Base-by-base conservation (phyloP, 1,140 invertebrate genomes). In the Trichoplusia ni region DNA sequence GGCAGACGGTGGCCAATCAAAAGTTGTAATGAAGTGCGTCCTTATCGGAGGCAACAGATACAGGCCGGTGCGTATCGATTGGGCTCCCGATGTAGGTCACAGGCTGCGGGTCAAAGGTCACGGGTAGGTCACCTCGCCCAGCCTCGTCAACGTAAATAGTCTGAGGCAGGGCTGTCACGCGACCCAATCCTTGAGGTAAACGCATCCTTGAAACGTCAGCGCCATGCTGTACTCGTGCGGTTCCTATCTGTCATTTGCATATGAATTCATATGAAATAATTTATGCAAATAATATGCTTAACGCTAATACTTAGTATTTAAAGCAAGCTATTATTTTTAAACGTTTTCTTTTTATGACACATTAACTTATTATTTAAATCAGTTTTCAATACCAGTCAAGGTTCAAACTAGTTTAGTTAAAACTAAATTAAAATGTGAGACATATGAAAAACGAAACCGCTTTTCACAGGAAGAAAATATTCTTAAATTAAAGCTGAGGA, bases 101-200 rank as follows among this genome's bases (percentile, higher is more conserved):
- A 83, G 78, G 76, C 81, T 78, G 37, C 77, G 73, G 85, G 84
- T 85, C 86, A 86, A 86, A 86, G 84, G 83, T 89, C 84, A 86
- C 73, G 82, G 81, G 79, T 85, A 86, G 84, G 84, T 87, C 84
- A 75, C 74, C 67, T 62, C 64, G 31, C 47, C 49, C 56, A 59
- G 64, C 64, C 64, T 61, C 65, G 47, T 42, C 69, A 71, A 49
- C 62, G 60, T 67, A 71, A 67, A 70, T 70, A 70, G 64, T 67
- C 64, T 67, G 60, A 69, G 51, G 46, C 29, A 59, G 56, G 56
- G 56, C 14, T 46, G 40, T 4, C 56, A 23, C 25, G 35, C 11
- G 7, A 42, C 4, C 14, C 11, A 33, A 35, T 23, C 35, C 56
- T 59, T 46, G 56, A 27, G 2, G 3, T 16, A 7, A 44, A 25